Conservation (phyloP, 2,113 vertebrate genomes). For the Ramphastos sulfuratus region DNA sequence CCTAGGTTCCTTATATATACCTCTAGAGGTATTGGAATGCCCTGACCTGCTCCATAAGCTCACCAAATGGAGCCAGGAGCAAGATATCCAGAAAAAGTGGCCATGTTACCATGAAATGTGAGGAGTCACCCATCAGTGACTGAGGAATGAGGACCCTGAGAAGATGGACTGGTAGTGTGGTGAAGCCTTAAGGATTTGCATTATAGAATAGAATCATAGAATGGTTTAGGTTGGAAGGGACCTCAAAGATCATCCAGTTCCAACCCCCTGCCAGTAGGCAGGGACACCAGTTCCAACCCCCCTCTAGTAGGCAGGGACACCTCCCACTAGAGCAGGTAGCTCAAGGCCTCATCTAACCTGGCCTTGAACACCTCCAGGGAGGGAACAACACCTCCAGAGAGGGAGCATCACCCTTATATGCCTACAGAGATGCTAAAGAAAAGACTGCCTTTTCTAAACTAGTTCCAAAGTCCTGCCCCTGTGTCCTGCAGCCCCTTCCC, state of each 20-base stretch:
- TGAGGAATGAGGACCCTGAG: background rate
- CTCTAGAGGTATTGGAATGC: background rate
- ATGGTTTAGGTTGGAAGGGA: no score
- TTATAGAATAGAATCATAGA: background rate
- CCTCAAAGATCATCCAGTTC: no score
- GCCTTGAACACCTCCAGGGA: no score
- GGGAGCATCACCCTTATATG: background rate
- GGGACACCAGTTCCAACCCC: no score
- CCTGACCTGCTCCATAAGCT: background rate
- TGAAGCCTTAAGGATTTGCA: background rate
- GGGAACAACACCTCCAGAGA: no score
- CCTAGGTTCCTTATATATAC: background rate
- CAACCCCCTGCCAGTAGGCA: no score
- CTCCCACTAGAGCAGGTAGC: no score
- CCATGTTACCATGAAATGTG: background rate
- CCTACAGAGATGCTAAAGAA: background rate
- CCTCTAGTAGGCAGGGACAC: no score
- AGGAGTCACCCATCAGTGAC: background rate
- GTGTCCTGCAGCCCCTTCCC: background rate
- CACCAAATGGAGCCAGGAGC: fast-evolving
- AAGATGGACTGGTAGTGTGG: background rate
- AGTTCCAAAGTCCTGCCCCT: fast-evolving
- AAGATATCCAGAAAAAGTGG: background rate
- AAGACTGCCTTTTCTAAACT: background rate
- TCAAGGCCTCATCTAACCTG: no score